A percentile compares a stretch with the other conserved stretches of the same genome.
phyloP scores from a whole-genome alignment of 2,113 vertebrate species.

The Cranoglanis bouderius region DNA sequence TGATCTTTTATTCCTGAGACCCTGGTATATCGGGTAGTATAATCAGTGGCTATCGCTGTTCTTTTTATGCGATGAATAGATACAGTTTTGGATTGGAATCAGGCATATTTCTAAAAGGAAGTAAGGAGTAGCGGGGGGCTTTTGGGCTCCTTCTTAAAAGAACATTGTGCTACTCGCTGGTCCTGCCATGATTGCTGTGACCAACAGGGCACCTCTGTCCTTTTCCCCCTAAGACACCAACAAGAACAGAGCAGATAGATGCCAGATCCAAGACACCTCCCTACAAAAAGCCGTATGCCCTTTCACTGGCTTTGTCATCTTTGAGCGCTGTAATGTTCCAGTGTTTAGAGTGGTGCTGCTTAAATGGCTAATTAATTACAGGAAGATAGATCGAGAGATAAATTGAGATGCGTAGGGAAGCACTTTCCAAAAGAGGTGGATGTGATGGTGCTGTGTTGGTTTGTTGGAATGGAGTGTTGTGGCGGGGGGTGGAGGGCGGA shows the following conservation, averaged over 20 bases:
- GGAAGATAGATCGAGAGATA: constrained; percentile 46
- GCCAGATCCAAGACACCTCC: constrained; percentile 62
- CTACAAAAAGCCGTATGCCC: constrained; percentile 21
- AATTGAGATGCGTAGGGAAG: background rate
- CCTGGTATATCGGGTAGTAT: background rate
- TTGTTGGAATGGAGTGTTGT: constrained; percentile 22
- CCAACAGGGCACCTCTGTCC: constrained; percentile 68
- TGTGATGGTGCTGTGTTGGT: constrained; percentile 30
- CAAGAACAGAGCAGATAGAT: constrained; percentile 69
- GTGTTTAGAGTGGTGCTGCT: constrained; percentile 36
- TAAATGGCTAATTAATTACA: constrained; percentile 48
- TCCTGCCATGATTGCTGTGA: constrained; percentile 29
- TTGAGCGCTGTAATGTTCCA: constrained; percentile 47
- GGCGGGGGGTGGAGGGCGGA: constrained; percentile 10
- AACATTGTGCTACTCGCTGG: constrained; percentile 37
- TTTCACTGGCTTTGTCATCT: constrained; percentile 55
- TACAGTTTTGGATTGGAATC: constrained; percentile 25
- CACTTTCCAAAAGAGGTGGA: background rate
- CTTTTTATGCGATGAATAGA: background rate
- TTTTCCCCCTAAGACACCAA: constrained; percentile 51
- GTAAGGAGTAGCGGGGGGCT: constrained; percentile 14
- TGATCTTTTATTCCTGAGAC: background rate
- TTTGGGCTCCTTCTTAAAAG: constrained; percentile 45
- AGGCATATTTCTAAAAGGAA: constrained; percentile 40
- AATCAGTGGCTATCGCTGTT: background rate